These are phyloP conservation scores for Caenorhabditis tropicalis DNA, from an alignment of 1,140 invertebrate species.

Conservation along the genomic window DNA sequence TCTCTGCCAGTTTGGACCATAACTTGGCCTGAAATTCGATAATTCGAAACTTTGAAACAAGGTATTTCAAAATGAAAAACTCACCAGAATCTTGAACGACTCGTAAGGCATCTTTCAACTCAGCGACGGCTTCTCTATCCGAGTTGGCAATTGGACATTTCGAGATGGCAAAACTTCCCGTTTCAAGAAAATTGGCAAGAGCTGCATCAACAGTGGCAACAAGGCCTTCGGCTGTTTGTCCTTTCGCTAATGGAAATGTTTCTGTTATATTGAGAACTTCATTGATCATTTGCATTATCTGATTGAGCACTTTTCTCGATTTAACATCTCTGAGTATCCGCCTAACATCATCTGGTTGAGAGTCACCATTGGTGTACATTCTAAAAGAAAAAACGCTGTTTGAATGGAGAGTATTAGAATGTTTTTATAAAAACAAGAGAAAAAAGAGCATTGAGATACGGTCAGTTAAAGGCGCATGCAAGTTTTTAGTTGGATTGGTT, in stretches of 20 bases:
- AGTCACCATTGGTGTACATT: constrained; percentile 6
- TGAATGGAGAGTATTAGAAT: neutral
- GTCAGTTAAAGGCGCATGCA: neutral
- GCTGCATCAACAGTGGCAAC: constrained; percentile 8
- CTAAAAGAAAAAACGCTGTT: neutral
- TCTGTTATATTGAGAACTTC: constrained; percentile 39
- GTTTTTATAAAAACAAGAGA: neutral
- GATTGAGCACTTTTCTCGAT: neutral
- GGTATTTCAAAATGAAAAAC: neutral
- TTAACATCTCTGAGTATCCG: neutral
- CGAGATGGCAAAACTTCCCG: neutral
- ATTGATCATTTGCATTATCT: constrained; percentile 9
- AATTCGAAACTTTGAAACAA: too few species aligned
- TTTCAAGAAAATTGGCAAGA: constrained; percentile 23
- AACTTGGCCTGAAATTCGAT: neutral
- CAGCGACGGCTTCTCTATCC: neutral
- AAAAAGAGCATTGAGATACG: neutral
- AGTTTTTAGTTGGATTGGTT: neutral
- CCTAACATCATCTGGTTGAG: neutral
- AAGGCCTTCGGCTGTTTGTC: constrained; percentile 41
- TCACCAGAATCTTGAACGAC: constrained; percentile 32
- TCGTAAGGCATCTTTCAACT: neutral
- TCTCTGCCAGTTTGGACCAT: constrained; percentile 21
- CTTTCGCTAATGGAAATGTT: constrained; percentile 2
- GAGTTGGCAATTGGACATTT: constrained; percentile 13